Conservation (phyloP, 2,797 vertebrate genomes). For the Carcharodon carcharias region DNA sequence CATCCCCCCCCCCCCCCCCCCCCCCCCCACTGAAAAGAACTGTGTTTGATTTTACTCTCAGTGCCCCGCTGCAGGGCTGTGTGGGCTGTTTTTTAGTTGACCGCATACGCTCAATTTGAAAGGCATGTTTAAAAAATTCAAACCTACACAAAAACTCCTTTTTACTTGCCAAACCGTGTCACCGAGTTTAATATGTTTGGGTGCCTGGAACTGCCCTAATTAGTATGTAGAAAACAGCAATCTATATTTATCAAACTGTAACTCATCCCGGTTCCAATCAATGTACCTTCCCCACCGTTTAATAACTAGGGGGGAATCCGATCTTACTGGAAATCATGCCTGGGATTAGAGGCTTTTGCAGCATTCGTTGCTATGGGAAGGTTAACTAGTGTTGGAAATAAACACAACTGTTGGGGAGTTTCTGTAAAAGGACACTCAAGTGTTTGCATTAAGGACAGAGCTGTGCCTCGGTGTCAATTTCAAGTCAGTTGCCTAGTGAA, state of each 20-base stretch:
- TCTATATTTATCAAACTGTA: neutral
- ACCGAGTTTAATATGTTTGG: neutral
- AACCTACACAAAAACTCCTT: neutral
- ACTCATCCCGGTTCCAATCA: neutral
- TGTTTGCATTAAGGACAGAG: neutral
- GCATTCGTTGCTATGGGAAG: neutral
- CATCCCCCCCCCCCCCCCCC: neutral
- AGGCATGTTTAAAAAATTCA: neutral
- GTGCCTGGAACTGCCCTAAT: neutral
- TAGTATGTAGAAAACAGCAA: neutral
- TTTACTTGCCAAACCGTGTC: neutral
- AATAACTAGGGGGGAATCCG: neutral
- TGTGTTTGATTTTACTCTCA: neutral
- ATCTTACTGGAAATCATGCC: neutral
- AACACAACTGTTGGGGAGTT: neutral
- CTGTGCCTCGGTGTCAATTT: neutral
- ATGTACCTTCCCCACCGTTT: neutral
- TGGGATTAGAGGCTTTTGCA: neutral
- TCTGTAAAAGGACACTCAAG: neutral
- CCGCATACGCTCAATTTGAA: neutral
- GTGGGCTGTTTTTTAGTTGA: neutral
- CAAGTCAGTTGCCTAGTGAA: neutral
- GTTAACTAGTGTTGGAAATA: neutral
- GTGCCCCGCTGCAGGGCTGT: neutral
- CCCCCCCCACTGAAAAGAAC: neutral